Evolutionary conservation across 2,888 invertebrate genomes (phyloP).

Genomic region (Heteromurus nitidus): DNA sequence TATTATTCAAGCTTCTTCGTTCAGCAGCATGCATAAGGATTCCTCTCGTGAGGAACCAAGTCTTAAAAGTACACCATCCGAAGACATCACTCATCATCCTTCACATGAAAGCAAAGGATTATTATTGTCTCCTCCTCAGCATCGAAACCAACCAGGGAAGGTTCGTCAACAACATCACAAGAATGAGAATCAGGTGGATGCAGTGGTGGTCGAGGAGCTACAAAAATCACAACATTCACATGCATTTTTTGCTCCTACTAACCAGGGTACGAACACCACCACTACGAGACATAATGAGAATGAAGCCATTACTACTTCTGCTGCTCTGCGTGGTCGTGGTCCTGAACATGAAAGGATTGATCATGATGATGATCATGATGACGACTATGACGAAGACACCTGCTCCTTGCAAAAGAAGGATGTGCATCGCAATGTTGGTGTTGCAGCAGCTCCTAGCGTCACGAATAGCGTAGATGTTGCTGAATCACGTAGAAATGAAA

Average conservation of each 20-base stretch:
- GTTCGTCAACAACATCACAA: conserved; percentile 22
- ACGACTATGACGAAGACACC: conserved; percentile 50
- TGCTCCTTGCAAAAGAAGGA: conserved; percentile 56
- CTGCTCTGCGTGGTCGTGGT: conserved; percentile 16
- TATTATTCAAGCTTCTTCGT: conserved; percentile 16
- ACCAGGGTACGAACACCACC: conserved; percentile 44
- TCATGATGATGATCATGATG: conserved; percentile 33
- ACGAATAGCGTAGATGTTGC: conserved; percentile 19
- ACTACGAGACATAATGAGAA: conserved; percentile 33
- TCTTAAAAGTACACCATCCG: conserved; percentile 21
- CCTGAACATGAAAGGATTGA: conserved; percentile 40
- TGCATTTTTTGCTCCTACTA: conserved; percentile 40
- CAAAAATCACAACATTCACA: conserved; percentile 21
- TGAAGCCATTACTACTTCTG: neutral
- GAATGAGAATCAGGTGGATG: conserved; percentile 54
- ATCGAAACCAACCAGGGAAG: conserved; percentile 15
- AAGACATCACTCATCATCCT: conserved; percentile 35
- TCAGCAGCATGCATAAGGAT: conserved; percentile 43
- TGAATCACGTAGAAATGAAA: conserved; percentile 51
- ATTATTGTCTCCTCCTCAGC: conserved; percentile 10
- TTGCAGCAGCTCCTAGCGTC: neutral
- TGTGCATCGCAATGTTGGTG: conserved; percentile 7
- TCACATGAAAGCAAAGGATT: conserved; percentile 21
- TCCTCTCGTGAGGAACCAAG: conserved; percentile 21
- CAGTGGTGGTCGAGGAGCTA: neutral